A percentile compares a stretch with the other conserved stretches of the same genome.
Conservation (phyloP, 1,140 invertebrate genomes). For the Hycleus phaleratus region DNA sequence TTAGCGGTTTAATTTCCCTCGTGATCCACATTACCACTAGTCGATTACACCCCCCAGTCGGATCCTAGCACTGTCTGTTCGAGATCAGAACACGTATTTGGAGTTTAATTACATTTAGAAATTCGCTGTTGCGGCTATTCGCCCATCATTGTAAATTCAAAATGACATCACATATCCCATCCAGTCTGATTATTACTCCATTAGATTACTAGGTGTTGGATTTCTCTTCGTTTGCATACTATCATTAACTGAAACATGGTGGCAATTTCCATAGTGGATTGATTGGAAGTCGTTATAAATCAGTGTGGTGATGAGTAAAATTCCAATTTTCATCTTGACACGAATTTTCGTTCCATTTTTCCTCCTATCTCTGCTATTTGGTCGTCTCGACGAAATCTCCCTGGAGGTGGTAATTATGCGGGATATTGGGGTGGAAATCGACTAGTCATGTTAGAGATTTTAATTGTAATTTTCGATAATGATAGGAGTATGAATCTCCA, state of each 20-base stretch:
- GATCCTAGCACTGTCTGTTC: background rate
- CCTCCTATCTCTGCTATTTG: no score
- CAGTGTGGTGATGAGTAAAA: no score
- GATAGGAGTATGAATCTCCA: no score
- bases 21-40: slow-evolving; percentile 34
- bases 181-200: slow-evolving; percentile 8
- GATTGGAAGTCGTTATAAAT: no score
- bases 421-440: no score
- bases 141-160: slow-evolving; percentile 3
- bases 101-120: slow-evolving; percentile 23
- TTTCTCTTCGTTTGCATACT: slow-evolving; percentile 12
- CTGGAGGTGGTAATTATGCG: no score
- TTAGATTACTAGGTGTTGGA: slow-evolving; percentile 12
- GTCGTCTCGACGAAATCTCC: no score
- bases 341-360: no score
- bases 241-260: background rate
- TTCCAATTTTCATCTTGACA: no score
- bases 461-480: no score
- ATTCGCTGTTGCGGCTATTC: background rate
- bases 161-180: slow-evolving; percentile 13
- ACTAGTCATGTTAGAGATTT: no score
- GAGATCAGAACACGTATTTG: slow-evolving; percentile 20
- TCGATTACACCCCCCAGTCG: slow-evolving; percentile 14
- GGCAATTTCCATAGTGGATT: background rate
- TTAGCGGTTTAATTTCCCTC: slow-evolving; percentile 41